Evolutionary conservation across 2,113 vertebrate species (phyloP).

Genomic region (Solea senegalensis): DNA sequence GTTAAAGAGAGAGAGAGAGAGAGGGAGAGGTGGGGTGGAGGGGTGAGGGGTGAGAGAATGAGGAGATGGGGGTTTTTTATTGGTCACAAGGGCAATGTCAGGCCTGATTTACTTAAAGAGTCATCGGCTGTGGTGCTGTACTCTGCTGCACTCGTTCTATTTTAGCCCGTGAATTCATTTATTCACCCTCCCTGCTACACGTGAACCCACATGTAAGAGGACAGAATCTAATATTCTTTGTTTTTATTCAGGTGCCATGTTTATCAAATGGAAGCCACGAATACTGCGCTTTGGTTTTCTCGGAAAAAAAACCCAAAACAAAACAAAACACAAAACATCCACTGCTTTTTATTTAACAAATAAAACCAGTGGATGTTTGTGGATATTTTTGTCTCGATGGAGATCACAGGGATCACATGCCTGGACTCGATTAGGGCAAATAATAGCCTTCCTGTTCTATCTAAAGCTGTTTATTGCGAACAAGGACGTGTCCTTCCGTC

Average conservation of each 20-base stretch:
- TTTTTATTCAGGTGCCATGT: too few species aligned
- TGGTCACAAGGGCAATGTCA: slow-evolving; percentile 81
- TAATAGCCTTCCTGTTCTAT: slow-evolving; percentile 45
- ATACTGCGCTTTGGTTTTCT: too few species aligned
- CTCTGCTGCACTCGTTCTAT: slow-evolving; percentile 22
- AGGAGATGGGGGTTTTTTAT: slow-evolving; percentile 43
- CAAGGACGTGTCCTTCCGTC: slow-evolving; percentile 71
- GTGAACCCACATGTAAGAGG: background rate
- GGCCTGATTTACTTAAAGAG: slow-evolving; percentile 78
- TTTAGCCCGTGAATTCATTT: slow-evolving; percentile 50
- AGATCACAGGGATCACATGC: slow-evolving; percentile 18
- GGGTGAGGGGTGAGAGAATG: slow-evolving; percentile 6
- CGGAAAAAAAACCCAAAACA: too few species aligned
- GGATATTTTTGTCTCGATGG: too few species aligned
- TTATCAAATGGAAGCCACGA: too few species aligned
- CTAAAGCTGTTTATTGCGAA: slow-evolving; percentile 64
- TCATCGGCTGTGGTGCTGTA: slow-evolving; percentile 39
- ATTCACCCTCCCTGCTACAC: slow-evolving; percentile 35
- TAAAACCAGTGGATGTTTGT: too few species aligned
- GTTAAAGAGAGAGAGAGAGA: slow-evolving; percentile 1
- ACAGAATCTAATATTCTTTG: background rate
- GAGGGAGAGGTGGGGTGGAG: background rate
- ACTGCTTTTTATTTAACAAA: too few species aligned
- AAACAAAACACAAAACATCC: too few species aligned
- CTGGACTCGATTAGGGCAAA: slow-evolving; percentile 43